Conservation (phyloP, 2,797 vertebrate species). For the Erpetoichthys calabaricus region DNA sequence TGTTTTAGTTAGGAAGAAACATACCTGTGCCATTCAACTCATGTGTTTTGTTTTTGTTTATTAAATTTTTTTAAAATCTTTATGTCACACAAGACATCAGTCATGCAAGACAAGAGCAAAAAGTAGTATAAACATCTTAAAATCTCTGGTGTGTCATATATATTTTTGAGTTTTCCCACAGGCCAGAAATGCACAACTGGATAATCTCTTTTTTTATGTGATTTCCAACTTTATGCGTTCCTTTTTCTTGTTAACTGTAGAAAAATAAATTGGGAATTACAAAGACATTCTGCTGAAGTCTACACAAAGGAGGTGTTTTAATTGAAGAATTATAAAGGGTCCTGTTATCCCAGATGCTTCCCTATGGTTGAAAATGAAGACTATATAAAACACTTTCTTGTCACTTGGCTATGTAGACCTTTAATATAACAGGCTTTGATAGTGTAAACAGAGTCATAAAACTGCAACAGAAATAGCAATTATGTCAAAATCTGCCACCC, state of each 20-base stretch:
- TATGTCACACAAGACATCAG: no score
- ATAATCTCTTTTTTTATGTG: no score
- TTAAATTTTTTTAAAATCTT: no score
- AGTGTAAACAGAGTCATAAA: constrained; percentile 63
- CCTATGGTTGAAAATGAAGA: neutral
- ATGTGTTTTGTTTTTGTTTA: no score
- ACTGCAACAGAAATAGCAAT: constrained; percentile 60
- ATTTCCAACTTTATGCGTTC: no score
- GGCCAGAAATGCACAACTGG: no score
- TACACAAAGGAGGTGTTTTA: neutral
- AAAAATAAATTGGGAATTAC: neutral
- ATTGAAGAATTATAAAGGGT: neutral
- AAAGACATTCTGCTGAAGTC: neutral
- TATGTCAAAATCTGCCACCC: constrained; percentile 60
- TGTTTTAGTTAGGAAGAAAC: no score
- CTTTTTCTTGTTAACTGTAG: neutral
- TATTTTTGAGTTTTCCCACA: no score
- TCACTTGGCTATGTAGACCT: constrained; percentile 13
- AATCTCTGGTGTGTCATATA: no score
- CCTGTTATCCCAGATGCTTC: neutral
- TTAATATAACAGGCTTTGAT: constrained; percentile 29
- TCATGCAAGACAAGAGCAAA: no score
- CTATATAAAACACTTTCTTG: neutral
- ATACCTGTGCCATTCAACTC: no score
- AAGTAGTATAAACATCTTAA: no score